Evolutionary conservation across 2,113 vertebrate genomes (phyloP).

Genomic region (Chamaea fasciata): DNA sequence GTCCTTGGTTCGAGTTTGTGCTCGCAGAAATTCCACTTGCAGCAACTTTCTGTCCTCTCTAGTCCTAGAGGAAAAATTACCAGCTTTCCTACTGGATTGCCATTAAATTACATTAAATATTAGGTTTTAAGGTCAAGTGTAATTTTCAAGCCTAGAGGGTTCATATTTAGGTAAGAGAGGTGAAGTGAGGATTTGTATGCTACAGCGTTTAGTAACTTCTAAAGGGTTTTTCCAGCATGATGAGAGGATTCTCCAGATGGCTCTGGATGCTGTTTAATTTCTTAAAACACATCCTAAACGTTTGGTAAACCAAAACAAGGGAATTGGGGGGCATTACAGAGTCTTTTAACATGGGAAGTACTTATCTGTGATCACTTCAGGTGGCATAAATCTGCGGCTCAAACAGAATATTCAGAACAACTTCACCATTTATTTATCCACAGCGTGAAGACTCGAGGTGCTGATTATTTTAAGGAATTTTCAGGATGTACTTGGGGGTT

Average conservation of each 20-base stretch:
- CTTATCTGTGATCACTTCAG: not conserved
- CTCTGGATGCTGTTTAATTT: not conserved
- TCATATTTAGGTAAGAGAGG: not conserved
- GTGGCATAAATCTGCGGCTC: not conserved
- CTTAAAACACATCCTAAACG: not conserved
- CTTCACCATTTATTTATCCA: not conserved
- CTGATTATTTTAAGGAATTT: not conserved
- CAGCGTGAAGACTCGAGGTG: not conserved
- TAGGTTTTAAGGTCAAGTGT: not conserved
- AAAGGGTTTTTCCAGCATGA: not conserved
- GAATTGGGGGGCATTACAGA: no score
- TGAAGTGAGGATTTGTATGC: not conserved
- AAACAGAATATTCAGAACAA: not conserved
- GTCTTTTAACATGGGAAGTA: not conserved
- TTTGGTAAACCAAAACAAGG: not conserved
- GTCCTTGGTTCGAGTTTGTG: rapidly evolving
- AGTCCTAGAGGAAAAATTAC: not conserved
- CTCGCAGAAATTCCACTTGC: not conserved
- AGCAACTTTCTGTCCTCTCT: not conserved
- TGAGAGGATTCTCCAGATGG: not conserved
- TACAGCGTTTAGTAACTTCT: not conserved
- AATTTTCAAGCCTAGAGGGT: not conserved
- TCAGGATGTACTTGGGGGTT: rapidly evolving
- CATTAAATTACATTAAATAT: not conserved
- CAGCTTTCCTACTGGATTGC: not conserved